Conservation (phyloP, 2,888 invertebrate genomes). For the Caenorhabditis sulstoni region DNA sequence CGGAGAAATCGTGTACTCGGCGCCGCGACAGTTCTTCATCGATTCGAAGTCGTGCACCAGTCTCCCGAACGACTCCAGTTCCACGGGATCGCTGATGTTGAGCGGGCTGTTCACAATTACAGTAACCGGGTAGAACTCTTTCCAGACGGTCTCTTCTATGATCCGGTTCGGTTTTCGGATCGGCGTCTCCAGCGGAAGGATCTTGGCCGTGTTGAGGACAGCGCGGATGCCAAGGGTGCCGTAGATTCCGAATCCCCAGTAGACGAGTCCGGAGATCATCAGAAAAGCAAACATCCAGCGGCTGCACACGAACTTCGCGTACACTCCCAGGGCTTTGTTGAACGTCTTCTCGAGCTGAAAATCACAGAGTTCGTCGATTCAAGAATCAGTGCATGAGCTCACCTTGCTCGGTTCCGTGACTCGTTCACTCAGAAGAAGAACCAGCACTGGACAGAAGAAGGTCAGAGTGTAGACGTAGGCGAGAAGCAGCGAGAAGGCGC, state of each 20-base stretch:
- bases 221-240: slow-evolving; percentile 73
- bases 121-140: slow-evolving; percentile 79
- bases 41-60: slow-evolving; percentile 76
- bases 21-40: slow-evolving; percentile 71
- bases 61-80: slow-evolving; percentile 60
- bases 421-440: slow-evolving; percentile 45
- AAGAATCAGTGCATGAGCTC: background rate
- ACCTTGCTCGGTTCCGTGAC: slow-evolving; percentile 42
- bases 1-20: slow-evolving; percentile 74
- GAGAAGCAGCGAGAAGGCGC: slow-evolving; percentile 78
- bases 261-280: slow-evolving; percentile 42
- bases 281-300: slow-evolving; percentile 39
- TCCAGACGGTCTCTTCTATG: slow-evolving; percentile 76
- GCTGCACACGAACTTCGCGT: slow-evolving; percentile 51
- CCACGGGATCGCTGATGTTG: slow-evolving; percentile 64
- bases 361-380: background rate
- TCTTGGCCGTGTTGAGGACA: slow-evolving; percentile 77
- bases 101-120: slow-evolving; percentile 76
- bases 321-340: slow-evolving; percentile 36
- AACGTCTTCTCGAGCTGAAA: slow-evolving; percentile 44
- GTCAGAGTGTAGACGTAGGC: slow-evolving; percentile 78
- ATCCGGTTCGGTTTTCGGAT: slow-evolving; percentile 76
- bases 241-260: slow-evolving; percentile 68
- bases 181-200: slow-evolving; percentile 75
- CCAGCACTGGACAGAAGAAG: slow-evolving; percentile 71